Base-by-base conservation (phyloP, 2,113 vertebrate genomes). In the Hemiprocne comata region DNA sequence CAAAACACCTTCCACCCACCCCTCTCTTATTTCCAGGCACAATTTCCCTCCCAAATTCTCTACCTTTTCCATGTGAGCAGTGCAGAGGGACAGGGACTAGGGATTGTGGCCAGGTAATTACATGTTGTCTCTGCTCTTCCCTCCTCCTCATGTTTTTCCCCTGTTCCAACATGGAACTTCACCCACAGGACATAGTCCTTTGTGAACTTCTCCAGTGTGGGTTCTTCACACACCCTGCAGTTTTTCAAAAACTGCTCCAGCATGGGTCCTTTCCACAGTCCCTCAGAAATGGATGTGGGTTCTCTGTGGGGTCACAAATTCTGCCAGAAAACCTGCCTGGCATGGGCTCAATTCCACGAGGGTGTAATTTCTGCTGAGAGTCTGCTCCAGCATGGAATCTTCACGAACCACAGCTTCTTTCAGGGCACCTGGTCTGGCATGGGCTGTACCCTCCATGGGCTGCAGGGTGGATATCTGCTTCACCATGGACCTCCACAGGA, bases 21-120 rank as follows among this genome's bases (percentile, higher is more conserved):
- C 6, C 2, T 33, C 13, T 40, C 14, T 77, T 53, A 8, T 58
- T 64, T 11, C 8, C 16, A 16, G n/a, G 17, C 4, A 28, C 20
- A 54, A 5, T 13, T 69, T 78, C 23, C 69, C 3, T 69, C 3
- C 2, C n/a, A 8, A 58, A 29, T 23, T 73, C 29, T 48, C 16
- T 51, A 17, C 2, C 3, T 34, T 9, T 11, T 84, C 11, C 10
- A 1, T 2, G 4, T 11, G 4, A 31, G 8, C 1, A 2, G 13
- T 2, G 4, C 26, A 38, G 33, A 13, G 6, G 6, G 2, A 42
- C 7, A 60, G 23, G 29, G 13, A 29, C 9, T 5, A 13, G 10
- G 9, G 12, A 0, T 3, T 87, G 4, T 1, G 2, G 11, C 40
- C n/a, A 23, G 29, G 40, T 85, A 18, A 50, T 42, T 75, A 58